Evolutionary conservation across 2,888 invertebrate species (phyloP), one percentile per base, ranked within the genome.

Genomic region (Chrysomela aeneicollis): DNA sequence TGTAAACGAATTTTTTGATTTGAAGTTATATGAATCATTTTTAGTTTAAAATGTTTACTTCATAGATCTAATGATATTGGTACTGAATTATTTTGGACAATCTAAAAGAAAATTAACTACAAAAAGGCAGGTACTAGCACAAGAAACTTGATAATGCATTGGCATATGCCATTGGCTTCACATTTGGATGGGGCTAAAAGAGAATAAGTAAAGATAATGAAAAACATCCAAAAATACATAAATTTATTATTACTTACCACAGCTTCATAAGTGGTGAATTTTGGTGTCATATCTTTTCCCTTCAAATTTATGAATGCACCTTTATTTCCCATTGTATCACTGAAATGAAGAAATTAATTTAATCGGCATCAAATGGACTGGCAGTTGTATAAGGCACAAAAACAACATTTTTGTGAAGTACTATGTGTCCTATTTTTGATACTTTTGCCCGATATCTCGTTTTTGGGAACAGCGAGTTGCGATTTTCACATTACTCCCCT

Each of bases 311-410:
- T 97, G 85, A 95, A 98, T 77, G 99, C 98, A 81, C 98, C 99
- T 84, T 93, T 91, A 86, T 99, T 99, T 77, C 96, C 97, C 95
- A 99, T 98, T 64, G 96, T 94, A 90, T 98, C 98, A 89, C 97
- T 97, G 84, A 46, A 87, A 87, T 63, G 70, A 62, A 66, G 58
- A 59, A 57, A 52, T 26, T 5, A n/a, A n/a, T 5, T 26, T 6
- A 26, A 26, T 26, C 6, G 6, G 26, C 26, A 26, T 26, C 26
- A 26, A 26, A 26, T 26, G 26, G 6, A 26, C 3, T 26, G 26
- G 58, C 12, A n/a, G 17, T n/a, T 12, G 15, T 47, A 12, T 47
- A 47, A 35, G 6, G 6, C 8, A 35, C 6, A 35, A 35, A 35
- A 9, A 10, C 35, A 35, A n/a, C n/a, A n/a, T n/a, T n/a, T n/a